These are phyloP conservation scores for Corythaeola cristata DNA, from an alignment of 2,113 vertebrate species.

Conservation along the genomic window DNA sequence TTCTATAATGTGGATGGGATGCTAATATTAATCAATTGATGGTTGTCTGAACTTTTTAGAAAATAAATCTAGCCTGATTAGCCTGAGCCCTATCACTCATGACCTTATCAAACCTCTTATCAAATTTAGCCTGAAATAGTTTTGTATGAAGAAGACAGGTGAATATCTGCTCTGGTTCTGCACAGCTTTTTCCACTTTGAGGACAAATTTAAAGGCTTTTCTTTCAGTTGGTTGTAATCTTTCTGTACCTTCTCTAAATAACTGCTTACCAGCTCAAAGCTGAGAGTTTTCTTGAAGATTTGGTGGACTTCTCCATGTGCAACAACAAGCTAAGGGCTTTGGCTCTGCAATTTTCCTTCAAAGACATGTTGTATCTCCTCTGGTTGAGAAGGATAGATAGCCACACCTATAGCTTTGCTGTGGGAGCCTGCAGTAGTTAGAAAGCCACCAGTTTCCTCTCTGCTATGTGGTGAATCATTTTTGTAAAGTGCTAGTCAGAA, in stretches of 20 bases:
- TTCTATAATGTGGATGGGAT: background rate
- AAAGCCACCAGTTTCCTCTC: constrained; percentile 19
- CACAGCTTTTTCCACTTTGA: background rate
- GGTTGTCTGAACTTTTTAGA: background rate
- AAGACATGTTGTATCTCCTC: background rate
- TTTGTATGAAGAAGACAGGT: background rate
- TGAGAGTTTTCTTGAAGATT: background rate
- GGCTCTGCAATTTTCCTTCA: background rate
- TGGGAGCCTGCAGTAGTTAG: background rate
- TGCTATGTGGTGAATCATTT: background rate
- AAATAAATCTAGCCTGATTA: background rate
- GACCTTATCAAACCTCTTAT: background rate
- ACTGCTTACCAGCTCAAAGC: background rate
- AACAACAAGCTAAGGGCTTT: background rate
- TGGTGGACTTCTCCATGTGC: background rate
- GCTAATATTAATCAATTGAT: background rate
- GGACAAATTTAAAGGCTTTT: background rate
- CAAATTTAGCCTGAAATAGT: background rate
- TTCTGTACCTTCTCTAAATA: background rate
- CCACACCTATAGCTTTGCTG: background rate
- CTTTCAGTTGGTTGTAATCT: background rate
- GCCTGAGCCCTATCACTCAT: background rate
- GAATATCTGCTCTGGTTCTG: background rate
- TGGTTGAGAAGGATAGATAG: background rate
- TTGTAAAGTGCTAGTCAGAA: background rate